These are phyloP conservation scores for Nyctibius grandis DNA, from an alignment of 2,797 vertebrate genomes.

Conservation along the genomic window DNA sequence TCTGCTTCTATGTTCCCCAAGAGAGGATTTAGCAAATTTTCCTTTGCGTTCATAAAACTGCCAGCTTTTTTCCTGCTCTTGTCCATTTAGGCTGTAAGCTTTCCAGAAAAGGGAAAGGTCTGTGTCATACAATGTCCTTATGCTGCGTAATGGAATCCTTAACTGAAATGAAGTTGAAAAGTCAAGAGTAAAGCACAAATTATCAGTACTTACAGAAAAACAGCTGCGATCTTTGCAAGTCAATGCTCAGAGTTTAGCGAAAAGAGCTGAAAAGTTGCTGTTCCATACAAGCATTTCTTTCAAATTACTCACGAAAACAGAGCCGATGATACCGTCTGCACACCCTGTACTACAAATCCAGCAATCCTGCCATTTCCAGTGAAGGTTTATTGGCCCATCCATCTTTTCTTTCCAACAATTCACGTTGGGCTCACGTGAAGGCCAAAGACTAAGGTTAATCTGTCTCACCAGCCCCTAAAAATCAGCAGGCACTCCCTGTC, in stretches of 20 bases:
- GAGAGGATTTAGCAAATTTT: background rate
- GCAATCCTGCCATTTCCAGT: background rate
- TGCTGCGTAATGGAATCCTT: background rate
- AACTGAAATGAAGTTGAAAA: background rate
- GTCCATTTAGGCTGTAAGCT: background rate
- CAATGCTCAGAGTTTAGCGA: background rate
- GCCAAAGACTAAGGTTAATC: background rate
- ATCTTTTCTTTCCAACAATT: background rate
- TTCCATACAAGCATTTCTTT: background rate
- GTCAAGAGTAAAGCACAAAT: background rate
- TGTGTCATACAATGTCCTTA: background rate
- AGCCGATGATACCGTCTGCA: accelerated
- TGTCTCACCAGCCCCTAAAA: background rate
- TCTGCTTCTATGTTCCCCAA: background rate
- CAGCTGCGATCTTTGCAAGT: accelerated
- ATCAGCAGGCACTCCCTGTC: background rate
- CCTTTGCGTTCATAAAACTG: background rate
- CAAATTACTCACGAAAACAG: background rate
- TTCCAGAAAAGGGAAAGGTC: background rate
- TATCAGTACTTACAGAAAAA: background rate
- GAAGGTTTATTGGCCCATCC: background rate
- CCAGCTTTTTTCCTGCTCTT: background rate
- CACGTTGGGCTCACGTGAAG: background rate
- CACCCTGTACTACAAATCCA: background rate
- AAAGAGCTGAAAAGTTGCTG: background rate